Conservation (phyloP, 2,797 vertebrate genomes). For the Buphagus erythrorhynchus region DNA sequence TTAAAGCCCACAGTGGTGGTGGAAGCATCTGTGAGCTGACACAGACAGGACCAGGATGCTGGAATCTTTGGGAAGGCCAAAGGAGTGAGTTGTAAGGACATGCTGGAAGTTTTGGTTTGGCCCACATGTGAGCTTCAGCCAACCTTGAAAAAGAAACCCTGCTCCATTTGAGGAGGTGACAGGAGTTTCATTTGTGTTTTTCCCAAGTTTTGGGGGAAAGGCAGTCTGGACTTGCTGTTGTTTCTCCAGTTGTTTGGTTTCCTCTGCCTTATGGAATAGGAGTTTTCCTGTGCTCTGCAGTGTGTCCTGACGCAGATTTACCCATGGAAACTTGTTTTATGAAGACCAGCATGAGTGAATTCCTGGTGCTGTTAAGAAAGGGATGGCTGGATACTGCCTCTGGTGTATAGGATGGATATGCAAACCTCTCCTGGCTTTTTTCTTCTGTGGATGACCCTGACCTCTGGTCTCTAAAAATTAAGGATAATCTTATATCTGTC, state of each 20-base stretch:
- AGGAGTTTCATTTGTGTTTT: neutral
- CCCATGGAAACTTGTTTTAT: neutral
- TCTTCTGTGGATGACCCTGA: neutral
- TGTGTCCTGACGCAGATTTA: neutral
- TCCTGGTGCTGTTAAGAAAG: neutral
- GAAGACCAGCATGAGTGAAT: fast-evolving
- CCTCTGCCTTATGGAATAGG: neutral
- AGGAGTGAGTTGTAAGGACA: neutral
- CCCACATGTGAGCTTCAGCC: fast-evolving
- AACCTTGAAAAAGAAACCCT: fast-evolving
- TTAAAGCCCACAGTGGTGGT: neutral
- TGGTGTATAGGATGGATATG: neutral
- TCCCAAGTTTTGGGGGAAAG: neutral
- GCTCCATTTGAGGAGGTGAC: neutral
- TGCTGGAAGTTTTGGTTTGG: neutral
- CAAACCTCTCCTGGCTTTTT: neutral
- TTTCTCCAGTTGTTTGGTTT: neutral
- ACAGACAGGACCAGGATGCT: fast-evolving
- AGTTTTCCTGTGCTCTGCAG: neutral
- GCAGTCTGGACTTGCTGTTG: fast-evolving
- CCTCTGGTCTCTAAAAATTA: neutral
- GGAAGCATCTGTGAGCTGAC: fast-evolving
- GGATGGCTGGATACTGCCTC: neutral
- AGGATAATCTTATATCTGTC: neutral
- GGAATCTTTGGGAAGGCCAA: neutral